Base-by-base conservation (phyloP, 2,113 vertebrate genomes). In the Athene noctua region DNA sequence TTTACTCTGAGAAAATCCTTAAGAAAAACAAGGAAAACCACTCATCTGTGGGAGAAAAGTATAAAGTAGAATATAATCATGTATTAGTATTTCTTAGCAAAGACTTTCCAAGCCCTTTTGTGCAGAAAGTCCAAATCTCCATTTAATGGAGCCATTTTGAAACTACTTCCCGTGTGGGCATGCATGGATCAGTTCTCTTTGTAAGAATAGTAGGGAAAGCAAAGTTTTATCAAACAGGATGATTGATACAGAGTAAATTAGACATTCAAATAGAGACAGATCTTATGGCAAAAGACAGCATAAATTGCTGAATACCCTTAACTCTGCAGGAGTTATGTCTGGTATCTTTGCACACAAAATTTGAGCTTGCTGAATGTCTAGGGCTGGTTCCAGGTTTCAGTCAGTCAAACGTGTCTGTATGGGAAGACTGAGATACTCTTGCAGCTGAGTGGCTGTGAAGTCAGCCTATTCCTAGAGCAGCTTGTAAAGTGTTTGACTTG, bases 401-500 rank as follows among this genome's bases (percentile, higher is more conserved):
- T 95, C 84, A 92, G 71, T 84, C 86, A 71, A 59, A 94, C 0
- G 0, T 30, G 32, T n/a, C 63, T 95, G 57, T 49, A 51, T 51
- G 44, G 73, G 86, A 66, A 92, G 65, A 40, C 54, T 84, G 85
- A 95, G 79, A 86, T 74, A 61, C 70, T 42, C 58, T 52, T 82
- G n/a, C 89, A 95, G 92, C 47, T 0, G 22, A 95, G 78, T 58
- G 58, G n/a, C 88, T 83, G 59, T 62, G 77, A 79, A 96, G 70
- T 61, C 96, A 96, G 86, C 66, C 55, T 85, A 65, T 49, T 95
- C 88, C 75, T 91, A 34, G 40, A 90, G 92, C 90, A 97, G 92
- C 62, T 93, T 94, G 73, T 57, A 62, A 83, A 87, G 88, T 82
- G 79, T 81, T 96, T 80, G 72, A 66, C 92, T 97, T 96, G 95